phyloP scores from a whole-genome alignment of 2,113 vertebrate species.

The Sclerurus mexicanus region DNA sequence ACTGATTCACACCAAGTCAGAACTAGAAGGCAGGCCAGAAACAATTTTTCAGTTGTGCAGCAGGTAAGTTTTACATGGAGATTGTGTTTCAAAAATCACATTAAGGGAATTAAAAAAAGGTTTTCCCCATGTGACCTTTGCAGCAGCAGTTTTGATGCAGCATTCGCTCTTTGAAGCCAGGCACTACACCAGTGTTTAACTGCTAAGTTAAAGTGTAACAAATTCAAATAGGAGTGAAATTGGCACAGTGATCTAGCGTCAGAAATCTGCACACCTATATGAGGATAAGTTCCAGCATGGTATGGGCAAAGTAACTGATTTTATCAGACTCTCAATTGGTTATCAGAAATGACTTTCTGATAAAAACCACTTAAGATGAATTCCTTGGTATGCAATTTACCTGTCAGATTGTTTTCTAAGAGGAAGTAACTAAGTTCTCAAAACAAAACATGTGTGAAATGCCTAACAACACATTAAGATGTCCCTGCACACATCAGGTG shows the following conservation, averaged over 20 bases:
- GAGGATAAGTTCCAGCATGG: not conserved
- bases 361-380: not conserved
- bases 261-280: not conserved
- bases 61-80: conserved; percentile 79
- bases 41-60: conserved; percentile 92
- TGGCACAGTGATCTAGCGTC: not conserved
- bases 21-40: conserved; percentile 92
- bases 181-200: not conserved
- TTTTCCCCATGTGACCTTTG: not conserved
- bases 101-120: not conserved
- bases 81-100: not conserved
- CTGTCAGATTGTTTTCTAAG: not conserved
- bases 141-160: not conserved
- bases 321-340: not conserved
- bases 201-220: not conserved
- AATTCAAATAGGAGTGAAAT: not conserved
- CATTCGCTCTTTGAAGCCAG: not conserved
- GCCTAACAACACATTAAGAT: not conserved
- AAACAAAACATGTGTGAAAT: not conserved
- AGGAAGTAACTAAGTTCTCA: not conserved
- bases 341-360: not conserved
- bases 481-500: too few relatives aligned
- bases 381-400: not conserved
- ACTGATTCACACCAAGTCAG: conserved; percentile 93
- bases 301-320: not conserved